These are phyloP conservation scores for Axis porcinus DNA, from an alignment of 2,113 vertebrate genomes.

Conservation along the genomic window DNA sequence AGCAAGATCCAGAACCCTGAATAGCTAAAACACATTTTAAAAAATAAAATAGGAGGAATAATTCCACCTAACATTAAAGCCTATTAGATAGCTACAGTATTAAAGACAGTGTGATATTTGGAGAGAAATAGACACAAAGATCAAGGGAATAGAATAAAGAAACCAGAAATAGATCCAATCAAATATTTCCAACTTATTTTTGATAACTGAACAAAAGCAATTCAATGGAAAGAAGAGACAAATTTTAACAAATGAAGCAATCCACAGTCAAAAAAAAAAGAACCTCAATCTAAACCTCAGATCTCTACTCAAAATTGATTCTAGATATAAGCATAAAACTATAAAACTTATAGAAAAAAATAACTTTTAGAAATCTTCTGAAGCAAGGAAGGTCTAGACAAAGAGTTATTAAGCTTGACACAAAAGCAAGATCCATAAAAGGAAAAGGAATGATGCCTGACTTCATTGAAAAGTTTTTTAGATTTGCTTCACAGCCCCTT, in stretches of 20 bases:
- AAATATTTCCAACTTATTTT: background rate
- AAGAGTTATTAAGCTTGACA: background rate
- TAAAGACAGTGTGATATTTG: background rate
- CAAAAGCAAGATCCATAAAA: background rate
- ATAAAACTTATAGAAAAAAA: background rate
- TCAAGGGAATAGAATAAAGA: background rate
- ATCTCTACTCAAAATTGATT: background rate
- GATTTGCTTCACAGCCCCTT: background rate
- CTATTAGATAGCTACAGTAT: background rate
- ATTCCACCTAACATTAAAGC: background rate
- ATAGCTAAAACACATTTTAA: background rate
- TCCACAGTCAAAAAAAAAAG: background rate
- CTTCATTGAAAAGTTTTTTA: background rate
- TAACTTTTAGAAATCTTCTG: background rate
- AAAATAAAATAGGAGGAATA: background rate
- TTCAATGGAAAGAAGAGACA: background rate
- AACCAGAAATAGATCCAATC: background rate
- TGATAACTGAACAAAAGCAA: background rate
- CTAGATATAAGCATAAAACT: background rate
- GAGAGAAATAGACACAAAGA: background rate
- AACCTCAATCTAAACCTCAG: background rate
- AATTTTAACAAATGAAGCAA: background rate
- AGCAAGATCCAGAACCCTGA: background rate
- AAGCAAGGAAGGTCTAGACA: background rate
- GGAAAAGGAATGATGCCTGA: background rate